A percentile compares a stretch with the other conserved stretches of the same genome.
These are phyloP conservation scores for Podarcis cretensis DNA, from an alignment of 2,113 vertebrate species.

Conservation along the genomic window DNA sequence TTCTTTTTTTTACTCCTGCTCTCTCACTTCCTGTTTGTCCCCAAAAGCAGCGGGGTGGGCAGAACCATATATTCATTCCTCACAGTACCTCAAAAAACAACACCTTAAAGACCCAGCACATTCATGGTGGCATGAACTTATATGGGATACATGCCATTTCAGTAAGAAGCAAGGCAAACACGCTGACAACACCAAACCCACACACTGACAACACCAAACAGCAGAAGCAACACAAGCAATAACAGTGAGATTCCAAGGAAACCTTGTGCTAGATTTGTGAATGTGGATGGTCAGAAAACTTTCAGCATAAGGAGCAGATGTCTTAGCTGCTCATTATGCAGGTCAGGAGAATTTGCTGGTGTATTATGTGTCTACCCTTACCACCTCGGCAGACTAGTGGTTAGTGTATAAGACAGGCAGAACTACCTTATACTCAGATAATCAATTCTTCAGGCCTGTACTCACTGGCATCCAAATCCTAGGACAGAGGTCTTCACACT, in stretches of 20 bases:
- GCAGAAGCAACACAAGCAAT: neutral
- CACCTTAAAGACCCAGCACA: neutral
- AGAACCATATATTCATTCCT: neutral
- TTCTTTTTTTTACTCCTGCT: neutral
- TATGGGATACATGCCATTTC: neutral
- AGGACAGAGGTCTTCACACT: no score
- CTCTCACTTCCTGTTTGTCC: neutral
- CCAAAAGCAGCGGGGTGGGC: neutral
- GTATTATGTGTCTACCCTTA: neutral
- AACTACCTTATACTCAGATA: neutral
- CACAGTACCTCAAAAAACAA: neutral
- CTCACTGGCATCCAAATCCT: neutral
- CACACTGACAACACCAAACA: neutral
- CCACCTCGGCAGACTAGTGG: neutral
- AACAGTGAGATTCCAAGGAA: neutral
- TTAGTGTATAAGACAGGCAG: neutral
- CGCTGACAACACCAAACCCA: neutral
- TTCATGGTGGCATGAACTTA: neutral
- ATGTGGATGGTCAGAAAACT: neutral
- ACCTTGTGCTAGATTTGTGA: neutral
- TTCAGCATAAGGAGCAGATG: neutral
- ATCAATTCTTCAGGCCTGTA: neutral
- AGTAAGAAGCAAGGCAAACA: neutral
- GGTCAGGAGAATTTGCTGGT: neutral
- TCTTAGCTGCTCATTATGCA: neutral